phyloP scores from a whole-genome alignment of 1,140 invertebrate species.

The Drosophila varians region DNA sequence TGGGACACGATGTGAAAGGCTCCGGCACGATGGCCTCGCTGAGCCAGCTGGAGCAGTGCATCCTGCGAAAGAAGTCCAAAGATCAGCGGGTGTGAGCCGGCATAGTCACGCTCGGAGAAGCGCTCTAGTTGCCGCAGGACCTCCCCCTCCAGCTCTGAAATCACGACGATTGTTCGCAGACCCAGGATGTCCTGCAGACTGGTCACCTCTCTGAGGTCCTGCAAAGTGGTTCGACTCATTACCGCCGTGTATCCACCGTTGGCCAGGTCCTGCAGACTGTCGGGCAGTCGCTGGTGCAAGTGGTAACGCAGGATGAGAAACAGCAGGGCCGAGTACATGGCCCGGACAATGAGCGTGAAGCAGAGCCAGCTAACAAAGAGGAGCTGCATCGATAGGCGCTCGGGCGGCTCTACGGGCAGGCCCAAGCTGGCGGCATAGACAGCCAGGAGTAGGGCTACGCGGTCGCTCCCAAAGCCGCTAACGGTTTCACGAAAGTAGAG shows the following conservation, averaged over 20 bases:
- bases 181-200: slow-evolving; percentile 23
- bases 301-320: slow-evolving; percentile 54
- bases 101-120: not conserved
- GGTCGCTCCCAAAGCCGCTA: not conserved
- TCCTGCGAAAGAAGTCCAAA: slow-evolving; percentile 47
- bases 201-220: slow-evolving; percentile 41
- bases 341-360: slow-evolving; percentile 43
- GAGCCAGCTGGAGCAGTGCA: slow-evolving; percentile 31
- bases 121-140: slow-evolving; percentile 36
- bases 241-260: slow-evolving; percentile 36
- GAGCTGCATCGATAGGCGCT: slow-evolving; percentile 30
- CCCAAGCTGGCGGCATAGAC: slow-evolving; percentile 38
- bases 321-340: slow-evolving; percentile 55
- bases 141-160: slow-evolving; percentile 34
- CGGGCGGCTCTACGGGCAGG: slow-evolving; percentile 22
- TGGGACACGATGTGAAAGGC: slow-evolving; percentile 48
- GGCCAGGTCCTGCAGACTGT: slow-evolving; percentile 28
- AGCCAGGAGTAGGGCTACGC: slow-evolving; percentile 32
- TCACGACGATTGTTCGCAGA: slow-evolving; percentile 15
- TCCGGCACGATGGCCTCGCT: slow-evolving; percentile 20
- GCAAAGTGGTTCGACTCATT: slow-evolving; percentile 40
- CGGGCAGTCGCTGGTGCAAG: slow-evolving; percentile 46
- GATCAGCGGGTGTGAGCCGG: slow-evolving; percentile 10
- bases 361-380: slow-evolving; percentile 47
- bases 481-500: slow-evolving; percentile 10